phyloP scores from a whole-genome alignment of 1,140 invertebrate species.

The Xylocopa sonorina region DNA sequence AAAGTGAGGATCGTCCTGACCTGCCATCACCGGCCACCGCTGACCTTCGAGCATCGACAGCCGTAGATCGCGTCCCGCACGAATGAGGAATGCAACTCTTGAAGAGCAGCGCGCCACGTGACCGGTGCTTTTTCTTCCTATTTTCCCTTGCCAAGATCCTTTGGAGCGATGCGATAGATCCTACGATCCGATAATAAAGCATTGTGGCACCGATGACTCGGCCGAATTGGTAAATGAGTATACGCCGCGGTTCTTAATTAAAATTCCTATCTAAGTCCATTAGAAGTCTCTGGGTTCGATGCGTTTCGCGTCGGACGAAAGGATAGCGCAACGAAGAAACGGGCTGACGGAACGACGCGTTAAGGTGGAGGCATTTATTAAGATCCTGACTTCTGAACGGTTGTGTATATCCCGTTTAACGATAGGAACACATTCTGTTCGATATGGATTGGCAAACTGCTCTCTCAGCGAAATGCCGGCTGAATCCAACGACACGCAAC shows the following conservation, averaged over 20 bases:
- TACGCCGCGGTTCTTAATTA: conserved; percentile 40
- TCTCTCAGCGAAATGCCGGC: neutral
- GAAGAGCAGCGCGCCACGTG: conserved; percentile 19
- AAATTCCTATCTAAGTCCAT: conserved; percentile 15
- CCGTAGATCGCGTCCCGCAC: neutral
- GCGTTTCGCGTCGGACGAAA: neutral
- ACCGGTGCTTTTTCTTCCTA: conserved; percentile 40
- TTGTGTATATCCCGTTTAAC: neutral
- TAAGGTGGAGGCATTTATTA: neutral
- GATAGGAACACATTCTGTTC: neutral
- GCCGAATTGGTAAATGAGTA: conserved; percentile 39
- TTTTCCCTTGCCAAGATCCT: conserved; percentile 27
- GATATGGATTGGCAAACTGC: neutral
- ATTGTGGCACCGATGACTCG: conserved; percentile 41
- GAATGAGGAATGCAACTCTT: conserved; percentile 20
- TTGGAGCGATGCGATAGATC: conserved; percentile 33
- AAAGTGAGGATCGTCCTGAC: conserved; percentile 53
- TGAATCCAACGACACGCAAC: neutral
- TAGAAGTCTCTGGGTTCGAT: neutral
- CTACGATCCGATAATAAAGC: conserved; percentile 33
- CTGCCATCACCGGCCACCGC: conserved; percentile 49
- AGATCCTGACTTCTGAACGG: neutral
- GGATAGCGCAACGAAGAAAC: neutral
- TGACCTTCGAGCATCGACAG: conserved; percentile 48
- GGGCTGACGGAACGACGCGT: too few species aligned